Percentiles rank a stretch among this genome's conserved stretches.
Evolutionary conservation across 1,140 invertebrate species (phyloP).

Genomic region (Lethrus apterus): DNA sequence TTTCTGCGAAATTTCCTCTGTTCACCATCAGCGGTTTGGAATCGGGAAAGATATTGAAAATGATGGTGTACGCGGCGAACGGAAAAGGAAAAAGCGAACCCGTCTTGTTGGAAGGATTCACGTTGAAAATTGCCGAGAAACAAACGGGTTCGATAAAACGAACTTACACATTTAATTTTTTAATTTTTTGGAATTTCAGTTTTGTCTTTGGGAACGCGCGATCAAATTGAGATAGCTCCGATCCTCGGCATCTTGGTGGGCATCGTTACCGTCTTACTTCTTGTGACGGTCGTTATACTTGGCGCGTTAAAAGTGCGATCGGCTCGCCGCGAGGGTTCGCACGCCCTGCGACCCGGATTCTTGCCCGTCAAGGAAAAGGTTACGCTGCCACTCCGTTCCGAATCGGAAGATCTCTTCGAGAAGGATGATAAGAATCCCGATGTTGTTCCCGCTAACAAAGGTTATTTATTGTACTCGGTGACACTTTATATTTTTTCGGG

Average conservation of each 20-base stretch:
- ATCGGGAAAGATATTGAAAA: slow-evolving; percentile 58
- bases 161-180: too few species aligned
- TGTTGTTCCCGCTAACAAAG: slow-evolving; percentile 79
- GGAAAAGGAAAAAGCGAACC: slow-evolving; percentile 53
- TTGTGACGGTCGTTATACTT: slow-evolving; percentile 62
- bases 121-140: slow-evolving; percentile 69
- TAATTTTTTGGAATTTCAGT: slow-evolving; percentile 31
- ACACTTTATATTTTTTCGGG: too few species aligned
- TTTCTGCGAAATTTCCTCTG: slow-evolving; percentile 57
- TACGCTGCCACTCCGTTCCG: slow-evolving; percentile 50
- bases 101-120: slow-evolving; percentile 53
- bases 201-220: slow-evolving; percentile 34
- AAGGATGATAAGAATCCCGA: slow-evolving; percentile 78
- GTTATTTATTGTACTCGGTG: too few species aligned
- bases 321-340: slow-evolving; percentile 44
- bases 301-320: slow-evolving; percentile 59
- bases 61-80: slow-evolving; percentile 58
- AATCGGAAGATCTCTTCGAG: slow-evolving; percentile 61
- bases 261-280: slow-evolving; percentile 58
- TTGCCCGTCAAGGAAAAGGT: slow-evolving; percentile 61
- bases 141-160: too few species aligned
- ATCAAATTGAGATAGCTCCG: slow-evolving; percentile 62
- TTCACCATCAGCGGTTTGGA: slow-evolving; percentile 63
- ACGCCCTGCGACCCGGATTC: slow-evolving; percentile 49
- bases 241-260: slow-evolving; percentile 67